Evolutionary conservation across 1,140 invertebrate genomes (phyloP).

Genomic region (Acromyrmex heyeri): DNA sequence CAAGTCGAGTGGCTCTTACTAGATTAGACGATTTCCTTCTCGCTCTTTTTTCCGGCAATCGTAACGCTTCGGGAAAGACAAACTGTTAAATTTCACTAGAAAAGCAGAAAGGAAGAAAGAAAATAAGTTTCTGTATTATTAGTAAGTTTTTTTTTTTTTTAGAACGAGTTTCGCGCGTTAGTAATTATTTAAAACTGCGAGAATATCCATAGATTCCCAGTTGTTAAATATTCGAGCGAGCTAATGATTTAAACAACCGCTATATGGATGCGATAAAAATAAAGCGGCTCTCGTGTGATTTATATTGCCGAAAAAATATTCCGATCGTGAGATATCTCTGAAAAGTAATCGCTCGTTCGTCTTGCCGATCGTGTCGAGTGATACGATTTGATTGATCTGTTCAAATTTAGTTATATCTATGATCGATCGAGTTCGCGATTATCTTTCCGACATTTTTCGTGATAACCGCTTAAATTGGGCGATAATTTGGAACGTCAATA

Average conservation of each 20-base stretch:
- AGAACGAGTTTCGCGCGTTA: background rate
- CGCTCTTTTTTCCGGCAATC: background rate
- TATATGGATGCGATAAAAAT: slow-evolving; percentile 43
- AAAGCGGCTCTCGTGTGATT: slow-evolving; percentile 37
- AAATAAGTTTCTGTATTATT: background rate
- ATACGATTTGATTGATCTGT: slow-evolving; percentile 67
- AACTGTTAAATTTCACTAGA: background rate
- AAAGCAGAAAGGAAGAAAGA: too few relatives aligned
- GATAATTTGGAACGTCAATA: slow-evolving; percentile 20
- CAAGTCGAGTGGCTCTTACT: background rate
- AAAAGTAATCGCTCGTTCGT: slow-evolving; percentile 63
- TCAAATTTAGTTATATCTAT: slow-evolving; percentile 59
- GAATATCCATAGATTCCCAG: background rate
- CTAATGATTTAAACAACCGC: slow-evolving; percentile 27
- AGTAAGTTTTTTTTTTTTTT: background rate
- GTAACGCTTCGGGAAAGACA: background rate
- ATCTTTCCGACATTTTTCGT: slow-evolving; percentile 49
- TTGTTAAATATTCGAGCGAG: slow-evolving; percentile 36
- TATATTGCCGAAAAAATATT: slow-evolving; percentile 60
- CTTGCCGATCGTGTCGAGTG: slow-evolving; percentile 52
- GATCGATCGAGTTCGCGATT: slow-evolving; percentile 49
- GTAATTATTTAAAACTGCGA: background rate
- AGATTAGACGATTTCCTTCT: slow-evolving; percentile 11
- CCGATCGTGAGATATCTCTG: slow-evolving; percentile 52
- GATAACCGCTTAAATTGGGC: slow-evolving; percentile 53